A percentile compares a stretch with the other conserved stretches of the same genome.
Evolutionary conservation across 2,888 invertebrate species (phyloP).

Genomic region (Chrysolina oricalcia): DNA sequence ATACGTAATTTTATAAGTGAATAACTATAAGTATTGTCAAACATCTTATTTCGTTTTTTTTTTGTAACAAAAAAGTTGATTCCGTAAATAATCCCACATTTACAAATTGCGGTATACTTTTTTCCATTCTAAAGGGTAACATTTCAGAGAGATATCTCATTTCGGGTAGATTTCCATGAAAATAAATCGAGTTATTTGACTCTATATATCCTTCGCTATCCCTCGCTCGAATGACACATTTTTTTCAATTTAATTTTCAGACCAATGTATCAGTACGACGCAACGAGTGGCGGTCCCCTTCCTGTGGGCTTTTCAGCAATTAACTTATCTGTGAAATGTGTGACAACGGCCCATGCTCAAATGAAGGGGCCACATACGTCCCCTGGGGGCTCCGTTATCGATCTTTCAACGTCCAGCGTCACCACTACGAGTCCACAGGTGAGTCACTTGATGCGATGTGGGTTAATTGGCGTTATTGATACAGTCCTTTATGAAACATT

Average conservation of each 20-base stretch:
- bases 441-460: slow-evolving; percentile 52
- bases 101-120: too few relatives aligned
- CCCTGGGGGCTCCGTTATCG: slow-evolving; percentile 86
- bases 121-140: too few relatives aligned
- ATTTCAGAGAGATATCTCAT: neutral
- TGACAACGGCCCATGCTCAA: slow-evolving; percentile 76
- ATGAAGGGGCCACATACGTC: slow-evolving; percentile 82
- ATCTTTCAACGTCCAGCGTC: slow-evolving; percentile 90
- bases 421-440: slow-evolving; percentile 90
- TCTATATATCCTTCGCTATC: neutral
- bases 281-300: slow-evolving; percentile 74
- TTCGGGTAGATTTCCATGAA: neutral
- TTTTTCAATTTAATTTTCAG: slow-evolving; percentile 69
- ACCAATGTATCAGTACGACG: slow-evolving; percentile 89
- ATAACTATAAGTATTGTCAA: too few relatives aligned
- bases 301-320: slow-evolving; percentile 87
- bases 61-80: too few relatives aligned
- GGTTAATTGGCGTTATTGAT: slow-evolving; percentile 13
- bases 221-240: slow-evolving; percentile 27
- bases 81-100: too few relatives aligned
- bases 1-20: too few relatives aligned
- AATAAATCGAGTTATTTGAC: slow-evolving; percentile 12
- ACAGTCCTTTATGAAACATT: neutral
- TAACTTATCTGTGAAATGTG: slow-evolving; percentile 89
- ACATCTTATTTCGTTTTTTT: too few relatives aligned